These are phyloP conservation scores for Hyperoplus lanceolatus DNA, from an alignment of 2,797 vertebrate species.

Conservation along the genomic window DNA sequence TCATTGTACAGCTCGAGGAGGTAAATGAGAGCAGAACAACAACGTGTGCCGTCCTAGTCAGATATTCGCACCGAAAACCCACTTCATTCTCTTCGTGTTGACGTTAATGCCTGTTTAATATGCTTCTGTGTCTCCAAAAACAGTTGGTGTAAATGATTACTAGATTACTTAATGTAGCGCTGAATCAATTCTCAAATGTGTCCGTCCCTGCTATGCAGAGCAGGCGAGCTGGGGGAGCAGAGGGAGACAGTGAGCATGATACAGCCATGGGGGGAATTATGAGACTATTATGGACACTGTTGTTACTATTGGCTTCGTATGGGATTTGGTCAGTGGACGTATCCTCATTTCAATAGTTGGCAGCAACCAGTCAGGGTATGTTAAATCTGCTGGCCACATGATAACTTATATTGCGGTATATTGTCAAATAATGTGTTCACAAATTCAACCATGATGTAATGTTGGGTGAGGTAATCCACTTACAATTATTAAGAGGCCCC, in stretches of 20 bases:
- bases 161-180: slow-evolving; percentile 86
- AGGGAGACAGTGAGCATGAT: slow-evolving; percentile 74
- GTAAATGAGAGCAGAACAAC: slow-evolving; percentile 50
- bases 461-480: slow-evolving; percentile 82
- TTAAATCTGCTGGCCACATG: slow-evolving; percentile 66
- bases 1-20: slow-evolving; percentile 75
- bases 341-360: slow-evolving; percentile 62
- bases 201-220: slow-evolving; percentile 66
- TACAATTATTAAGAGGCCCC: slow-evolving; percentile 77
- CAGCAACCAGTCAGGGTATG: slow-evolving; percentile 57
- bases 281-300: slow-evolving; percentile 69
- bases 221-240: slow-evolving; percentile 43
- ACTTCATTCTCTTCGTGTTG: slow-evolving; percentile 62
- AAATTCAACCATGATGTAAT: slow-evolving; percentile 77
- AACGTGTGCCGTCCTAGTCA: slow-evolving; percentile 59
- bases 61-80: slow-evolving; percentile 58
- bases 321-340: slow-evolving; percentile 62
- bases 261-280: slow-evolving; percentile 82
- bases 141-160: slow-evolving; percentile 84
- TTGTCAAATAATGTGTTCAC: slow-evolving; percentile 66
- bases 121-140: slow-evolving; percentile 75
- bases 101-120: slow-evolving; percentile 83
- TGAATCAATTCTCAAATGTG: slow-evolving; percentile 85
- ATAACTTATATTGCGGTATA: slow-evolving; percentile 62
- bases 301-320: slow-evolving; percentile 75